These are phyloP conservation scores for Penelope pileata DNA, from an alignment of 2,113 vertebrate genomes.

Conservation along the genomic window DNA sequence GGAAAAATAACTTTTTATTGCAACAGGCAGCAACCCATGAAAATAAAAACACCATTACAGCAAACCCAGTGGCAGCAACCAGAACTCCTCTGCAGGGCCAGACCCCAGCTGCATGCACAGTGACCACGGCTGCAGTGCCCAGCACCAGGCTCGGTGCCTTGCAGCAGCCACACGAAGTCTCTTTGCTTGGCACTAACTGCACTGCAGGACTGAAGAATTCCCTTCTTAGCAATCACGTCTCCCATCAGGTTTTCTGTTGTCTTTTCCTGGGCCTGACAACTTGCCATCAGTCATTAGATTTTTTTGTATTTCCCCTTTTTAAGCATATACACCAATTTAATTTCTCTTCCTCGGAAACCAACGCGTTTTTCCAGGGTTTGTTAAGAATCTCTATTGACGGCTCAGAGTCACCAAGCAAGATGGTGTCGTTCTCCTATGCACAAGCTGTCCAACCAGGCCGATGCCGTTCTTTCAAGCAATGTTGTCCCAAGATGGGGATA, in stretches of 20 bases:
- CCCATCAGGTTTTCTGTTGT: not conserved
- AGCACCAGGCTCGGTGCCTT: not conserved
- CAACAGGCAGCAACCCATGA: not conserved
- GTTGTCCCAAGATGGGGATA: rapidly evolving
- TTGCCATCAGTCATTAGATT: not conserved
- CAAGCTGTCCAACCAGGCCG: rapidly evolving
- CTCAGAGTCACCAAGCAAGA: not conserved
- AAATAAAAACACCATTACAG: not conserved
- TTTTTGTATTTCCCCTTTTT: not conserved
- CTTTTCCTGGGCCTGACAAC: not conserved
- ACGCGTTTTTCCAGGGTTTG: not conserved
- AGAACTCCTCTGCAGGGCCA: not conserved
- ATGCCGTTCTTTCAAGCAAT: rapidly evolving
- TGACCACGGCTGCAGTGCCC: not conserved
- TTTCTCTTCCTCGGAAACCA: not conserved
- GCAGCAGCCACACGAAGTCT: too few relatives aligned
- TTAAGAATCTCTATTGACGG: not conserved
- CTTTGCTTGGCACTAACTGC: not conserved
- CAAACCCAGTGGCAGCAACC: not conserved
- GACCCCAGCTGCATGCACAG: not conserved
- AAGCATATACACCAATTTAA: not conserved
- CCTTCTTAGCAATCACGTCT: not conserved
- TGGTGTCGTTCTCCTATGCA: not conserved
- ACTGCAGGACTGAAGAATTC: not conserved
- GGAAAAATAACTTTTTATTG: not conserved